phyloP scores from a whole-genome alignment of 2,797 vertebrate genomes.

The Trichosurus vulpecula region DNA sequence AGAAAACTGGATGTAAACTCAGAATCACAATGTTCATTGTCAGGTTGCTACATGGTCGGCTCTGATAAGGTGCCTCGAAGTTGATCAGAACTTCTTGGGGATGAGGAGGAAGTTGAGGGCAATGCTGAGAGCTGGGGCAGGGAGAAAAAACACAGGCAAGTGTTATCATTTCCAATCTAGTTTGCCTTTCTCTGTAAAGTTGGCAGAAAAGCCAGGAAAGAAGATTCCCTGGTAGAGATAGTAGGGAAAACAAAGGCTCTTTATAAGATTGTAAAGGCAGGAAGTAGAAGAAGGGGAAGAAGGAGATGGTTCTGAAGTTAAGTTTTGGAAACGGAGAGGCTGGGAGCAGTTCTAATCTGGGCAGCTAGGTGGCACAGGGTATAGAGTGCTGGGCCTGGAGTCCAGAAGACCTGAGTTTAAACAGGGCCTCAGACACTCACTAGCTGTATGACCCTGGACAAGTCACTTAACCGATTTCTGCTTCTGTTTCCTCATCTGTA shows the following conservation, averaged over 20 bases:
- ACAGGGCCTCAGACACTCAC: not conserved
- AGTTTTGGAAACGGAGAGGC: conserved; percentile 55
- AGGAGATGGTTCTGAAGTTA: not conserved
- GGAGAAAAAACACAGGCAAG: too few relatives aligned
- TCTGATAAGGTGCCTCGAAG: conserved; percentile 66
- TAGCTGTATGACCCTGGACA: not conserved
- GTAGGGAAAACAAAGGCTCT: not conserved
- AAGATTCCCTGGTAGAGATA: not conserved
- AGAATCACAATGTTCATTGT: conserved; percentile 73
- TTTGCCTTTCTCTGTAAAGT: fast-evolving
- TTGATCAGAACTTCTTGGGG: conserved; percentile 69
- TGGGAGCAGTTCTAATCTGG: not conserved
- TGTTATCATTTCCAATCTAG: not conserved
- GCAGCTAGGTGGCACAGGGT: not conserved
- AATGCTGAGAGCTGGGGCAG: not conserved
- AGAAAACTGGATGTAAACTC: conserved; percentile 70
- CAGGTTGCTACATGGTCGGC: conserved; percentile 61
- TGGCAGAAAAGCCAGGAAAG: not conserved
- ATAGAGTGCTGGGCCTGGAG: not conserved
- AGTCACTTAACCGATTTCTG: not conserved
- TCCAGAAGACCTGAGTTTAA: not conserved
- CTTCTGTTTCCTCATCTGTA: not conserved
- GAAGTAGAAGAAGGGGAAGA: conserved; percentile 43
- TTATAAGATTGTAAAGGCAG: conserved; percentile 59
- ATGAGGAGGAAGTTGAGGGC: not conserved